phyloP scores from a whole-genome alignment of 2,888 invertebrate genomes.

The Glyphotaelius pellucidus region DNA sequence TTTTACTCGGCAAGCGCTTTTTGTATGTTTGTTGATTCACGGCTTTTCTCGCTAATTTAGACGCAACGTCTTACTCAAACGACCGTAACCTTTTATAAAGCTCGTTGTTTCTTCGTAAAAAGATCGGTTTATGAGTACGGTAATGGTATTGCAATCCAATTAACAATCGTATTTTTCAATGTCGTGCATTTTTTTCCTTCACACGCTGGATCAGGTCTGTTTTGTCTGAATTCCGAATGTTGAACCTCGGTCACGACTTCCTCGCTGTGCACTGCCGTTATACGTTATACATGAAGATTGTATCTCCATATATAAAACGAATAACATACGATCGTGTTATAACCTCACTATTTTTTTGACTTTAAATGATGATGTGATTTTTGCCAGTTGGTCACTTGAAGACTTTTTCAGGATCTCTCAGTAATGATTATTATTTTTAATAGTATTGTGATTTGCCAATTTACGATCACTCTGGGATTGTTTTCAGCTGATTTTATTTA shows the following conservation, averaged over 20 bases:
- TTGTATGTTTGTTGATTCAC: neutral
- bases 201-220: slow-evolving; percentile 9
- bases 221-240: slow-evolving; percentile 34
- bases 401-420: neutral
- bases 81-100: neutral
- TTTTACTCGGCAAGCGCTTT: neutral
- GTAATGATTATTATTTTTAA: neutral
- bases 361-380: slow-evolving; percentile 12
- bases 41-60: neutral
- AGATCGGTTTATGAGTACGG: neutral
- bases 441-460: neutral
- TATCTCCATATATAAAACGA: slow-evolving; percentile 30
- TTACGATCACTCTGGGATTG: neutral
- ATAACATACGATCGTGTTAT: slow-evolving; percentile 32
- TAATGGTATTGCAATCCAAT: neutral
- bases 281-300: slow-evolving; percentile 23
- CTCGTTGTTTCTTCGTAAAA: neutral
- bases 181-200: slow-evolving; percentile 23
- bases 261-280: slow-evolving; percentile 36
- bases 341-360: slow-evolving; percentile 13
- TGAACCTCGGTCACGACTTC: slow-evolving; percentile 34
- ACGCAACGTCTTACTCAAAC: neutral
- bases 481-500: neutral
- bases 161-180: neutral
- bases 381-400: neutral